Evolutionary conservation across 2,113 vertebrate genomes (phyloP), one percentile per base, ranked within the genome.

Genomic region (Ornithorhynchus anatinus): DNA sequence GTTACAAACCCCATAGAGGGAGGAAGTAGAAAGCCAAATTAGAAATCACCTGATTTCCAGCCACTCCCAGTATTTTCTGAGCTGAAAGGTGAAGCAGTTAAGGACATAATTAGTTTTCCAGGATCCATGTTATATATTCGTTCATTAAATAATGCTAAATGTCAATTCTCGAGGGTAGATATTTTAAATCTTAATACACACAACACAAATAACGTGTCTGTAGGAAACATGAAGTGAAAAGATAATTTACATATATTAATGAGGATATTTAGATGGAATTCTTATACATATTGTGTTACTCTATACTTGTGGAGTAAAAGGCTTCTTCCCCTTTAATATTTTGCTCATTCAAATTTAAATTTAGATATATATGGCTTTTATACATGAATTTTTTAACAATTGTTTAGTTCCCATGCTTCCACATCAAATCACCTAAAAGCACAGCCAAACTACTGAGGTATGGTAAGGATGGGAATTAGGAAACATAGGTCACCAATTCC

Each of bases 321-420:
- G n/a, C n/a, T n/a, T n/a, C n/a, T n/a, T n/a, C 27, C 17, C 17
- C 6, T 6, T 1, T 23, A 9, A 2, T 10, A 2, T 10, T 20
- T 36, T 19, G 35, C 32, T 44, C 35, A 32, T 47, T 52, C 32
- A 20, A 25, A 10, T 23, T 39, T 25, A 8, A 8, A 67, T 58
- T 37, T 1, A 0, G 59, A 62, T 20, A 5, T 32, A 6, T 6
- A 54, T 64, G 37, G 27, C 52, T 5, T 63, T 69, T 20, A 40
- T 69, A 59, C 57, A 19, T 27, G 23, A 66, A 62, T 27, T 60
- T 80, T 48, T 39, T 36, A 8, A 59, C 65, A 59, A 35, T 27
- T 23, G 7, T 52, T 66, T n/a, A 39, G 47, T 27, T 17, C 14
- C 61, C 22, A 35, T 36, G 51, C 37, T 39, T 71, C 3, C 27